Evolutionary conservation across 2,888 invertebrate genomes (phyloP).

Genomic region (Belgica antarctica): DNA sequence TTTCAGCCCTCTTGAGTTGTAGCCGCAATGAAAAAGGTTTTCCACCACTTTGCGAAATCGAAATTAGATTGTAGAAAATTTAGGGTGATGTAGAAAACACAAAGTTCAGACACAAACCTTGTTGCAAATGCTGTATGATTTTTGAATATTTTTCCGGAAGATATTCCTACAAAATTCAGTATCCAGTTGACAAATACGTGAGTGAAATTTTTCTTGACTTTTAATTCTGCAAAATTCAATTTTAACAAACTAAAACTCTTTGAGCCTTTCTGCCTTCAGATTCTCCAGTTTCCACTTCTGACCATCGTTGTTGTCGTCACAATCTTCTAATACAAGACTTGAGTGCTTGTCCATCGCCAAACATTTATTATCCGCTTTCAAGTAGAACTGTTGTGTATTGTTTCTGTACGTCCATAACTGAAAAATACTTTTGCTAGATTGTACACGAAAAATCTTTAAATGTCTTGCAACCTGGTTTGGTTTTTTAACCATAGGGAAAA

Average conservation of each 20-base stretch:
- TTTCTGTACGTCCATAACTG: neutral
- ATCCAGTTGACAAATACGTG: no score
- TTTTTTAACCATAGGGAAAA: neutral
- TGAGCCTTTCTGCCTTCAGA: no score
- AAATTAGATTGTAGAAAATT: no score
- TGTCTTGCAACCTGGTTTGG: neutral
- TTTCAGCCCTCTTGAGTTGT: no score
- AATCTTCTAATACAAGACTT: neutral
- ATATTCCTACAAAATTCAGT: no score
- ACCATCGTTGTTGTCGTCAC: neutral
- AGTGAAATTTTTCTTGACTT: neutral
- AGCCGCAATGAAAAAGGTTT: no score
- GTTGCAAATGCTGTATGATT: no score
- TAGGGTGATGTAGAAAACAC: no score
- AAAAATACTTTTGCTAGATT: neutral
- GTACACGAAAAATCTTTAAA: neutral
- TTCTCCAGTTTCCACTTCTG: neutral
- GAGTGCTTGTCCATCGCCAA: neutral
- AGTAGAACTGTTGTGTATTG: neutral
- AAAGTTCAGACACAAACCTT: no score
- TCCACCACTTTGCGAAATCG: no score
- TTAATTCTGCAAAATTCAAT: neutral
- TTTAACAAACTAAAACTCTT: neutral
- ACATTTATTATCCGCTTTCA: neutral
- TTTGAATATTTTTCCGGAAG: no score